Evolutionary conservation across 2,797 vertebrate species (phyloP), one percentile per base, ranked within the genome.

Genomic region (Lateolabrax maculatus): DNA sequence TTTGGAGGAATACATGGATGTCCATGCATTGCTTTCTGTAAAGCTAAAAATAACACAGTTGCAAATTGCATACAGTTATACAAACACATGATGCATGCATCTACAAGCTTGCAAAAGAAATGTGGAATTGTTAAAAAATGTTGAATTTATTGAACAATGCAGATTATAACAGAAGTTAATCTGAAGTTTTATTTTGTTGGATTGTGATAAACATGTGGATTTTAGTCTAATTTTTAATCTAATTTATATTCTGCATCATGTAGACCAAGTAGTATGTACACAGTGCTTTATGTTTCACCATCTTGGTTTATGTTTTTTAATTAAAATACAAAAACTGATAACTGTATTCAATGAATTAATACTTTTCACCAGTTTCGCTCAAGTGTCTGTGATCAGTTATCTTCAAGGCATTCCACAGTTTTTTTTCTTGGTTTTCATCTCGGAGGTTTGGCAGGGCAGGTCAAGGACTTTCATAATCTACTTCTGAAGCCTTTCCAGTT

Each of bases 41-140:
- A 84, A 88, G 80, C 79, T 74, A 57, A 83, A 82, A 75, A 48
- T 37, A 60, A 81, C 75, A 37, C 6, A 62, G 46, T 39, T 66
- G 51, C 60, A 64, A 55, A 9, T 4, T 44, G 37, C 69, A 61
- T 8, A 84, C 56, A 76, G 56, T 48, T 83, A 62, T 37, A 86
- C 81, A 75, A 84, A 79, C 80, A 86, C 85, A 71, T 71, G 72
- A 84, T 68, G 72, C 92, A 91, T 90, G 87, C 90, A 79, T 73
- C 69, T 77, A 83, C 79, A 63, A 79, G 81, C 71, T 36, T 56
- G 44, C 63, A 41, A 77, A 83, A 74, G 63, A 71, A 74, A 66
- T 23, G 10, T 29, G 19, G 29, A 61, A 36, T 60, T 41, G 19
- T 78, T 69, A 56, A 52, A 83, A 89, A 82, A 43, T 76, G 73